Evolutionary conservation across 2,888 invertebrate genomes (phyloP), one percentile per base, ranked within the genome.

Genomic region (Acrobasis suavella): DNA sequence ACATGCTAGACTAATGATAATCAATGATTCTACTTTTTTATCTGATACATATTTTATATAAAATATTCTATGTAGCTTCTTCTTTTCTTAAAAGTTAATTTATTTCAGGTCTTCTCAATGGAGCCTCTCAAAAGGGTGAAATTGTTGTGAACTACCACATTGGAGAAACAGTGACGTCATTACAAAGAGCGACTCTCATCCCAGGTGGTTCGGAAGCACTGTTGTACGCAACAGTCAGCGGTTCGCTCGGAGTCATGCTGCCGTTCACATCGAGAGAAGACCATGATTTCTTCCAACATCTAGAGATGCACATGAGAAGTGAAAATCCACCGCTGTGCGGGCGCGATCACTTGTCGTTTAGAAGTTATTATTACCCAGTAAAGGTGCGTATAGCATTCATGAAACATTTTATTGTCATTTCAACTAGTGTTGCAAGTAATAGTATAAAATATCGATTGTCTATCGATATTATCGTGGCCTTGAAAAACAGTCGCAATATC

Each of bases 231-330:
- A 99, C 99, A 0, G 85, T 99, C 14, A 97, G 98, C 66, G 99
- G 99, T 3, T 95, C 97, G 0, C 96, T 99, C 0, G 98, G 98
- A 1, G 98, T 98, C 9, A 93, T 99, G 50, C 96, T 98, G 17
- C 98, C 98, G 0, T 98, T 99, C 80, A 98, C 98, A 0, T 97
- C 98, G 16, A 95, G 98, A 74, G 98, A 99, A 92, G 99, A 99
- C 86, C 98, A 98, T 75, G 99, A 99, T 83, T 99, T 99, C 86
- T 99, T 99, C 93, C 99, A 99, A 82, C 98, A 99, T 90, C 92
- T 99, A 68, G 99, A 99, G 88, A 99, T 99, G 99, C 99, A 99
- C 85, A 98, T 99, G 98, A 93, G 99, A 60, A 97, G 98, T 69
- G 99, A 99, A 86, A 97, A 98, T 87, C 95, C 98, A 0, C 99